phyloP scores from a whole-genome alignment of 2,113 vertebrate species.

The Setophaga coronata region DNA sequence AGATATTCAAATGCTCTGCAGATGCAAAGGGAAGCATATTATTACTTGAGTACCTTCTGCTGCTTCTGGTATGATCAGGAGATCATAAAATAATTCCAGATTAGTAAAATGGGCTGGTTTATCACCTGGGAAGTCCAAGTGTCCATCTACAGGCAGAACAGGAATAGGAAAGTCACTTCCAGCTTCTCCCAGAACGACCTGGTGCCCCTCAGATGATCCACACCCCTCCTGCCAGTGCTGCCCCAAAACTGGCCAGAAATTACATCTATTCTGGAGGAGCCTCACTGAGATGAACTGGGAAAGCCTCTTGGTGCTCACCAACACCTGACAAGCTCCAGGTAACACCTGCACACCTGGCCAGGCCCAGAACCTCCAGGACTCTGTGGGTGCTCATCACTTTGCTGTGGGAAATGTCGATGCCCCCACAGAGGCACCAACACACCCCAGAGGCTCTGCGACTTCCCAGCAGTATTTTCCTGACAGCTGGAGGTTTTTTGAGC shows the following conservation, averaged over 20 bases:
- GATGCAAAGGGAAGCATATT: background rate
- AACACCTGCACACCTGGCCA: background rate
- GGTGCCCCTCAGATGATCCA: background rate
- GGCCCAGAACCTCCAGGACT: background rate
- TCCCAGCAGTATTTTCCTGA: background rate
- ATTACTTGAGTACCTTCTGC: fast-evolving
- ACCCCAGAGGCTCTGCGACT: background rate
- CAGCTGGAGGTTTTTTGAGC: background rate
- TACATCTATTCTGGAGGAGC: fast-evolving
- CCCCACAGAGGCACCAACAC: background rate
- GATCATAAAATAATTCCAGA: background rate
- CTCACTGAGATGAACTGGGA: background rate
- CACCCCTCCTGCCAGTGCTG: background rate
- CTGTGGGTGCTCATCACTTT: background rate
- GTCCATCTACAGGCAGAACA: background rate
- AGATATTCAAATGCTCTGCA: background rate
- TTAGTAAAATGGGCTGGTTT: background rate
- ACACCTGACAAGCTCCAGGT: background rate
- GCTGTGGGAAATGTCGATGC: fast-evolving
- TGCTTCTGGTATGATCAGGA: background rate
- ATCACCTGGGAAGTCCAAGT: background rate
- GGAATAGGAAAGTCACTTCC: background rate
- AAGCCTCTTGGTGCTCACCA: background rate
- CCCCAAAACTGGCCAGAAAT: fast-evolving
- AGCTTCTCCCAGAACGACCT: background rate